Percentiles rank a stretch among this genome's conserved stretches.
phyloP scores from a whole-genome alignment of 2,113 vertebrate genomes.

The Pelecanus crispus region DNA sequence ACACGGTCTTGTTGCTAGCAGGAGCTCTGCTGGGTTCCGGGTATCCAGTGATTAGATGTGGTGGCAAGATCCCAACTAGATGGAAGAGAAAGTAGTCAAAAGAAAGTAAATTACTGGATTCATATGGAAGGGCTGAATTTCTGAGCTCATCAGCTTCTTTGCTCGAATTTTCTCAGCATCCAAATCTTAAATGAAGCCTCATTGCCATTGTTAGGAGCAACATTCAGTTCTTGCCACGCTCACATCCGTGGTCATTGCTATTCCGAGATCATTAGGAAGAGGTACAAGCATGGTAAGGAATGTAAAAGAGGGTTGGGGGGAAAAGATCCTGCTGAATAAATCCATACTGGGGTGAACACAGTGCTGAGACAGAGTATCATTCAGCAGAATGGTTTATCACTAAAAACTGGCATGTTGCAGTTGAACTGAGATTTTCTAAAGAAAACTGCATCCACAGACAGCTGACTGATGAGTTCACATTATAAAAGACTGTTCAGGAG shows the following conservation, averaged over 20 bases:
- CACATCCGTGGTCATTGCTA: neutral
- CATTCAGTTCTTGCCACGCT: neutral
- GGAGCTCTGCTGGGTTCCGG: neutral
- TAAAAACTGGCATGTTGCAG: neutral
- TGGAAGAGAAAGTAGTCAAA: neutral
- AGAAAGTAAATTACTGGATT: neutral
- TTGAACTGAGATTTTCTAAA: constrained; percentile 29
- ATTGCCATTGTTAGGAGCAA: neutral
- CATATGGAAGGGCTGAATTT: neutral
- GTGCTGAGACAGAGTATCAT: neutral
- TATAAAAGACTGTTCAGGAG: constrained; percentile 52
- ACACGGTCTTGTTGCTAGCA: neutral
- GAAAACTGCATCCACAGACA: constrained; percentile 3
- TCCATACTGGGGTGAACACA: neutral
- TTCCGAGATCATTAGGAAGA: neutral
- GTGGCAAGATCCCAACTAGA: neutral
- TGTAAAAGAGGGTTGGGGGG: neutral
- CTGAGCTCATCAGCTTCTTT: neutral
- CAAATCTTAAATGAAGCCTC: neutral
- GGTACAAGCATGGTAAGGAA: neutral
- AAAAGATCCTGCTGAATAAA: constrained; percentile 38
- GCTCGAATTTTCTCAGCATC: neutral
- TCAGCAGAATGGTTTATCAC: neutral
- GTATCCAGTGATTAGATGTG: neutral
- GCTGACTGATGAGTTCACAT: constrained; percentile 60